A percentile compares a stretch with the other conserved stretches of the same genome.
Evolutionary conservation across 2,797 vertebrate species (phyloP).

Genomic region (Helarctos malayanus): DNA sequence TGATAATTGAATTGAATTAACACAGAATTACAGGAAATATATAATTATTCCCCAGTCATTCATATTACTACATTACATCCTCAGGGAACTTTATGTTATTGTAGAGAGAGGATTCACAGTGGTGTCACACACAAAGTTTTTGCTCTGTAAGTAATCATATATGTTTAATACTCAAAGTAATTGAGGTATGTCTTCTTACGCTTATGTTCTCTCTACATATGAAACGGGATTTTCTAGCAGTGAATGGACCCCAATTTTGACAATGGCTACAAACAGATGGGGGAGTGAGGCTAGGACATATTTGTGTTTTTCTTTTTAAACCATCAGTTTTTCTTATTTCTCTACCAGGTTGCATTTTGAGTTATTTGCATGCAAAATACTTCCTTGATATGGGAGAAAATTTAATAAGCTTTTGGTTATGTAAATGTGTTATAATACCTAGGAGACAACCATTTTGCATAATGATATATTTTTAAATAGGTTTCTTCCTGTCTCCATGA

Average conservation of each 20-base stretch:
- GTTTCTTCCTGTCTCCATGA: constrained; percentile 17
- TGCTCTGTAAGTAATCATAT: constrained; percentile 1
- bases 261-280: neutral
- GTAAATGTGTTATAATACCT: neutral
- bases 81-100: neutral
- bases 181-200: neutral
- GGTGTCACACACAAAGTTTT: neutral
- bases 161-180: neutral
- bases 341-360: constrained; percentile 36
- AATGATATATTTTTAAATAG: constrained; percentile 39
- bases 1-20: constrained; percentile 36
- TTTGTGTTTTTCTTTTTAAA: neutral
- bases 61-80: neutral
- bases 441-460: constrained; percentile 34
- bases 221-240: constrained; percentile 6
- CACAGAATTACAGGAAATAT: constrained; percentile 50
- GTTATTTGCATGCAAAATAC: constrained; percentile 1
- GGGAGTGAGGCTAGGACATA: neutral
- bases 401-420: constrained; percentile 13
- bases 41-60: constrained; percentile 4
- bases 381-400: neutral
- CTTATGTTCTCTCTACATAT: neutral
- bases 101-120: neutral
- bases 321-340: neutral
- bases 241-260: neutral